A percentile compares a stretch with the other conserved stretches of the same genome.
phyloP scores from a whole-genome alignment of 2,797 vertebrate species.

The Caiman crocodilus region DNA sequence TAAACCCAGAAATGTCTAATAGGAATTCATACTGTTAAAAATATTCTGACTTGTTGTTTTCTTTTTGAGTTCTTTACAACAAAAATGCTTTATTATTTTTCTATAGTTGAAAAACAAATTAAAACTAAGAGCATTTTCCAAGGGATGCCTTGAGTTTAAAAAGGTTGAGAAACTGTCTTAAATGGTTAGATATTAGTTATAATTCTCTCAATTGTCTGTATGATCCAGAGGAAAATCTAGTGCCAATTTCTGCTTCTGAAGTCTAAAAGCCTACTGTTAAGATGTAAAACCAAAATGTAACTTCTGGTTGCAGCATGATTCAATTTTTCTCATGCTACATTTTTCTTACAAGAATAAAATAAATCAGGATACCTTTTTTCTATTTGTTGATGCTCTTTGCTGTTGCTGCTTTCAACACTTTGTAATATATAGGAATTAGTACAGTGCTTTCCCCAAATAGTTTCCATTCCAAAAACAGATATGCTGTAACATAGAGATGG shows the following conservation, averaged over 20 bases:
- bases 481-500: not conserved
- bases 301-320: slow-evolving; percentile 19
- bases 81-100: no score
- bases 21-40: no score
- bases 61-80: no score
- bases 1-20: no score
- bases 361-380: not conserved
- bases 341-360: not conserved
- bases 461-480: not conserved
- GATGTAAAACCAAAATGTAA: slow-evolving; percentile 37
- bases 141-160: no score
- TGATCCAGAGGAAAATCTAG: slow-evolving; percentile 27
- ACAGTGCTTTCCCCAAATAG: not conserved
- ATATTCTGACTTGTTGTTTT: no score
- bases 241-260: slow-evolving; percentile 58
- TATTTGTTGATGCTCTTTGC: not conserved
- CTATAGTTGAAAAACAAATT: no score
- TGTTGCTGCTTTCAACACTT: not conserved
- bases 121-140: no score
- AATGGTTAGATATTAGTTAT: not conserved
- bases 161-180: not conserved
- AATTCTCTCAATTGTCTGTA: slow-evolving; percentile 50
- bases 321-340: not conserved
- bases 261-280: slow-evolving; percentile 32
- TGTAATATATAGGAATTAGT: not conserved